Evolutionary conservation across 1,140 invertebrate species (phyloP), one percentile per base, ranked within the genome.

Genomic region (Anoplophora glabripennis): DNA sequence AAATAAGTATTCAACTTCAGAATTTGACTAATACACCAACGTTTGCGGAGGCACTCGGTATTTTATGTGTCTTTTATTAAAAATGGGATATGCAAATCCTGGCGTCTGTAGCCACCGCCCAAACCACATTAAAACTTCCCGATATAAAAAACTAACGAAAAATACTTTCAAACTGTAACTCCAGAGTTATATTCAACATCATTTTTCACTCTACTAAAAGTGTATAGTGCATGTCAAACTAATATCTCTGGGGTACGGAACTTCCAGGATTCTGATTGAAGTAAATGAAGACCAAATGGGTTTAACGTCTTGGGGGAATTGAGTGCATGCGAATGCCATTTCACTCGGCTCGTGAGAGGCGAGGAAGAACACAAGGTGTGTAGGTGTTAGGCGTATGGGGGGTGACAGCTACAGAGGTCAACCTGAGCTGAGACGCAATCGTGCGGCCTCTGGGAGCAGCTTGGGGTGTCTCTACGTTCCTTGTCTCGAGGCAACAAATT

Each of bases 271-370:
- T 62, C 63, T 71, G 71, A 72, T 72, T 72, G 71, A 72, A 71
- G 64, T 69, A 72, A 72, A 72, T 71, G 68, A 71, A 71, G 66
- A 70, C 63, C 62, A 66, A 66, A 71, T 70, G 64, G 69, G 57
- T 61, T 69, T 63, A 64, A 54, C 54, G 64, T 67, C 69, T 48
- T 53, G 37, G 7, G 69, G 64, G 65, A 67, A 61, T 57, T 48
- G 33, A 59, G 53, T 40, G 42, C 52, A 54, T 49, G 46, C 52
- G 56, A 52, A 49, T 52, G 17, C 57, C 34, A 46, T 53, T 48
- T 10, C 28, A 28, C 21, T 12, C 36, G 37, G 37, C 33, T 15
- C 42, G 51, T 53, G 28, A 44, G 18, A 33, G 46, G 37, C 28
- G 38, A 38, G 28, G 53, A 46, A 28, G 12, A 12, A 35, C 44